These are phyloP conservation scores for Myathropa florea DNA, from an alignment of 2,888 invertebrate genomes.

Conservation along the genomic window DNA sequence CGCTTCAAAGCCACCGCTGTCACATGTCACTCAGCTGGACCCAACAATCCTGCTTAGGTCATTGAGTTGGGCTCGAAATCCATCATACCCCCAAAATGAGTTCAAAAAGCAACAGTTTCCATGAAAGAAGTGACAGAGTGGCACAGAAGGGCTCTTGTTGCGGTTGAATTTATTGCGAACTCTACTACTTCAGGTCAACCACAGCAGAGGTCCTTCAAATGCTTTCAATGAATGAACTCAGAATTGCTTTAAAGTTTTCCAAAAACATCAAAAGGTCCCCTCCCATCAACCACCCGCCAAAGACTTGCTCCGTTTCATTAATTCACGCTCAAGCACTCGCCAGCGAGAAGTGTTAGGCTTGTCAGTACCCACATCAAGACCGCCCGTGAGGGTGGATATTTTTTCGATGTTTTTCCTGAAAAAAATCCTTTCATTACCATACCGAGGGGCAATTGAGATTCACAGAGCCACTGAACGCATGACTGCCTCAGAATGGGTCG, in stretches of 20 bases:
- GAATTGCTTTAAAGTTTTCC: not conserved
- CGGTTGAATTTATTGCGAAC: not conserved
- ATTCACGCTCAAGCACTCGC: not conserved
- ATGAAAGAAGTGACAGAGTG: not conserved
- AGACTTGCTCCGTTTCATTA: not conserved
- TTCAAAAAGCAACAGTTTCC: not conserved
- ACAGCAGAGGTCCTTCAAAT: not conserved
- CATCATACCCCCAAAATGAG: not conserved
- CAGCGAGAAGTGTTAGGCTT: slow-evolving; percentile 1
- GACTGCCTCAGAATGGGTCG: slow-evolving; percentile 27
- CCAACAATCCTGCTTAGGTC: no score
- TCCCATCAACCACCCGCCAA: not conserved
- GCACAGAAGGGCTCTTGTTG: not conserved
- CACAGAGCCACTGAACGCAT: slow-evolving; percentile 41
- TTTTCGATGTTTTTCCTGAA: not conserved
- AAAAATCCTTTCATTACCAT: slow-evolving; percentile 36
- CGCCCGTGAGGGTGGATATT: not conserved
- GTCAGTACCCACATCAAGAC: slow-evolving; percentile 25
- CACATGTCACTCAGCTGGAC: no score
- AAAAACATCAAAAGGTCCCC: not conserved
- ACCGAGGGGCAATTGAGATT: slow-evolving; percentile 35
- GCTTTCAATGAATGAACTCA: not conserved
- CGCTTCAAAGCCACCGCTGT: not conserved
- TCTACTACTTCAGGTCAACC: not conserved
- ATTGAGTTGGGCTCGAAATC: no score